A percentile compares a stretch with the other conserved stretches of the same genome.
phyloP scores from a whole-genome alignment of 2,113 vertebrate species.

The Ancistrus triradiatus region DNA sequence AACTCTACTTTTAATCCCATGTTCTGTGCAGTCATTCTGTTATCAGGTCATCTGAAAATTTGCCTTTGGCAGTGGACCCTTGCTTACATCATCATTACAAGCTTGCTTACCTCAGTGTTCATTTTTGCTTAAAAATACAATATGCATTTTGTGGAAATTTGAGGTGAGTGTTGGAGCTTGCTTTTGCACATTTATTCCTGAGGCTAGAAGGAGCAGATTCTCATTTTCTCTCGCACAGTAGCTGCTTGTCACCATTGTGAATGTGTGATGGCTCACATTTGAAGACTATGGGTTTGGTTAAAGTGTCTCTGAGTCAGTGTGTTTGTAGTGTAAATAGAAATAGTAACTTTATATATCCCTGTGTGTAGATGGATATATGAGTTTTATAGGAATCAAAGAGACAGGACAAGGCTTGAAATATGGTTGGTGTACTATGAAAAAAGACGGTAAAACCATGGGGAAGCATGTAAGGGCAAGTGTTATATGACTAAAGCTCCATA shows the following conservation, averaged over 20 bases:
- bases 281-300: not conserved
- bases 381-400: not conserved
- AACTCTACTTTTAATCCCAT: conserved; percentile 25
- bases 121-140: conserved; percentile 9
- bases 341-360: not conserved
- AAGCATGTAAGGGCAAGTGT: not conserved
- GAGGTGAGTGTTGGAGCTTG: not conserved
- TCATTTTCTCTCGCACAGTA: too few species aligned
- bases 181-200: conserved; percentile 13
- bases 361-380: not conserved
- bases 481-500: not conserved
- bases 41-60: conserved; percentile 21
- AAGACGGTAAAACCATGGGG: not conserved
- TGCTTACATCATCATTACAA: conserved; percentile 33
- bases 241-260: too few species aligned
- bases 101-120: conserved; percentile 29
- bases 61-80: conserved; percentile 33
- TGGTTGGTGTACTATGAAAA: not conserved
- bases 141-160: conserved; percentile 13
- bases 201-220: not conserved
- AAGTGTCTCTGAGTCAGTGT: too few species aligned
- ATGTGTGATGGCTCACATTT: conserved; percentile 12
- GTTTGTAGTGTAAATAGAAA: not conserved
- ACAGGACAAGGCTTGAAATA: not conserved
- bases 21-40: conserved; percentile 8